phyloP scores from a whole-genome alignment of 2,888 invertebrate species.

The Drosophila robusta region DNA sequence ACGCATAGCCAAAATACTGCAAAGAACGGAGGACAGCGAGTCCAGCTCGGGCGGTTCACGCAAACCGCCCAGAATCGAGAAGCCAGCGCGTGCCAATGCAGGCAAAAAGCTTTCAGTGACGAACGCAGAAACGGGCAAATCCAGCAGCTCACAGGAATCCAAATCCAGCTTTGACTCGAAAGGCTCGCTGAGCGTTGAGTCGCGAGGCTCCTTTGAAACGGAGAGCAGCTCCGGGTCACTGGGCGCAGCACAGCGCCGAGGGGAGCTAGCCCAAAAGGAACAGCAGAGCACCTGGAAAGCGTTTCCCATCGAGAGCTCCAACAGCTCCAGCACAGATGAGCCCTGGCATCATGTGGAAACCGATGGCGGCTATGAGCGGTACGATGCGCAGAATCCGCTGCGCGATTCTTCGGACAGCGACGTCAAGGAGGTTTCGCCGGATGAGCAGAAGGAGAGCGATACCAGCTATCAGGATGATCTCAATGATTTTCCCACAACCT shows the following conservation, averaged over 20 bases:
- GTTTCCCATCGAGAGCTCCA: constrained; percentile 93
- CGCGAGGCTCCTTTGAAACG: constrained; percentile 90
- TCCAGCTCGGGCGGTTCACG: constrained; percentile 87
- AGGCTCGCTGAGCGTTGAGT: constrained; percentile 89
- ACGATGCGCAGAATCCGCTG: constrained; percentile 84
- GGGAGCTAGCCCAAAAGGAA: constrained; percentile 87
- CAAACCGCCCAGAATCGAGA: constrained; percentile 86
- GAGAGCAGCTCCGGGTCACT: constrained; percentile 91
- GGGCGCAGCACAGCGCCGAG: constrained; percentile 89
- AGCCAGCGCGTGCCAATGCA: constrained; percentile 76
- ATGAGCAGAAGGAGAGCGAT: constrained; percentile 87
- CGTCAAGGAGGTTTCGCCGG: constrained; percentile 86
- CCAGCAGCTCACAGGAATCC: constrained; percentile 86
- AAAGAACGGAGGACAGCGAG: constrained; percentile 87
- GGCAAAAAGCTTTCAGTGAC: constrained; percentile 84
- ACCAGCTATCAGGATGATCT: constrained; percentile 91
- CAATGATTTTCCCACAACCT: constrained; percentile 90
- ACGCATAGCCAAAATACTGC: constrained; percentile 84
- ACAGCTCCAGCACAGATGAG: constrained; percentile 94
- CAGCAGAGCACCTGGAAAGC: constrained; percentile 93
- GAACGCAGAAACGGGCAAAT: constrained; percentile 85
- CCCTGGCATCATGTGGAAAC: constrained; percentile 92
- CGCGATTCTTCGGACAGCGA: constrained; percentile 84
- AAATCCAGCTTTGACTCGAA: constrained; percentile 88
- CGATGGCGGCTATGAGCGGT: constrained; percentile 88